Evolutionary conservation across 2,113 vertebrate species (phyloP), one percentile per base, ranked within the genome.

Genomic region (Urocolius indicus): DNA sequence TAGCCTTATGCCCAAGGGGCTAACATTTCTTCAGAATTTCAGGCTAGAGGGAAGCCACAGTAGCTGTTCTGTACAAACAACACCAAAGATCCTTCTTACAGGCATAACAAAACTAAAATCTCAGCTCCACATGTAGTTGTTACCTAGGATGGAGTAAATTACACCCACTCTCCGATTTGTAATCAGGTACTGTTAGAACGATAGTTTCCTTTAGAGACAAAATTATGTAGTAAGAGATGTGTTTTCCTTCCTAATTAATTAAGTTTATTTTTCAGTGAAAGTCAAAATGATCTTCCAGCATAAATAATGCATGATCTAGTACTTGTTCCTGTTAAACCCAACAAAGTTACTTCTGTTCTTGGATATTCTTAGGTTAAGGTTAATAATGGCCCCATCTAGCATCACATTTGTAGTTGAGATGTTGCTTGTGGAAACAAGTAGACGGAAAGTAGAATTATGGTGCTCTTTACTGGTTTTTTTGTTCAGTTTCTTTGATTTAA

Each of bases 151-250:
- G 18, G 20, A 68, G 29, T n/a, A n/a, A n/a, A n/a, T n/a, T n/a
- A n/a, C n/a, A n/a, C n/a, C n/a, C n/a, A n/a, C n/a, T n/a, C n/a
- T 86, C 32, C 68, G 14, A 21, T 71, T 48, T 26, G 71, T 10
- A 62, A 48, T 22, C 13, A 46, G 26, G 68, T 71, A 14, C 29
- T 87, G 3, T 59, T 9, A 65, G 61, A 75, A 7, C 34, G 1
- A 0, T 55, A 12, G 5, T 63, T 90, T 74, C 27, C 10, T 49
- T 57, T 87, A 52, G 27, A 13, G n/a, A 41, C 5, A 46, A 54
- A 69, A 11, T 61, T 59, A 51, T 48, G 19, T 19, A 30, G 9
- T 23, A 73, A 69, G 36, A 36, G 59, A 4, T 0, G 0, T 32
- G 20, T 48, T 77, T 54, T 67, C 16, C 18, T 89, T 54, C 36